Evolutionary conservation across 2,888 invertebrate species (phyloP).

Genomic region (Ormyrus thymus): DNA sequence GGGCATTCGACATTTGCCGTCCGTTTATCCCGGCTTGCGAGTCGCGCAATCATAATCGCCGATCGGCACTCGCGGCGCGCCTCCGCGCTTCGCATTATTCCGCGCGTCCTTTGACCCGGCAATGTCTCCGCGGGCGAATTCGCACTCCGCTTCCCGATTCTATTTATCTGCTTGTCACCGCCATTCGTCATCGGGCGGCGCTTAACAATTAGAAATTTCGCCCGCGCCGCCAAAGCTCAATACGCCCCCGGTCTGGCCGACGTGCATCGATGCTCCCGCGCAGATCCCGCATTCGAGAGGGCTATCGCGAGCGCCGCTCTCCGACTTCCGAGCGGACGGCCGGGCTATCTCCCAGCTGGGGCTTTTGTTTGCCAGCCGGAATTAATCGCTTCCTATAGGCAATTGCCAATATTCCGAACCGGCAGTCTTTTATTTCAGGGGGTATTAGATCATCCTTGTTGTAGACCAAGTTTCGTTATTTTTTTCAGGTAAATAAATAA

Average conservation of each 20-base stretch:
- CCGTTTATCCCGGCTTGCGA: conserved; percentile 19
- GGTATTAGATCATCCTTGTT: too few relatives aligned
- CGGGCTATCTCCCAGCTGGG: background rate
- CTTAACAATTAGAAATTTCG: conserved; percentile 52
- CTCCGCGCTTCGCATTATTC: conserved; percentile 15
- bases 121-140: conserved; percentile 41
- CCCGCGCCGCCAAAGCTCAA: background rate
- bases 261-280: too few relatives aligned
- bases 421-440: too few relatives aligned
- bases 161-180: conserved; percentile 51
- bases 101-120: background rate
- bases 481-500: too few relatives aligned
- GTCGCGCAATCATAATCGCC: conserved; percentile 28
- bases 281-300: too few relatives aligned
- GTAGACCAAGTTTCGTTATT: background rate
- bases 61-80: conserved; percentile 23
- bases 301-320: too few relatives aligned
- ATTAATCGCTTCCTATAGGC: conserved; percentile 15
- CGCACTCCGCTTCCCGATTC: conserved; percentile 25
- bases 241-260: background rate
- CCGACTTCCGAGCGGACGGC: background rate
- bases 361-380: background rate
- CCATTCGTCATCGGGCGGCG: conserved; percentile 41
- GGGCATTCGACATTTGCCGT: background rate
- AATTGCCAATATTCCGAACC: background rate